A percentile compares a stretch with the other conserved stretches of the same genome.
Evolutionary conservation across 1,140 invertebrate species (phyloP).

Genomic region (Neodiprion pinetum): DNA sequence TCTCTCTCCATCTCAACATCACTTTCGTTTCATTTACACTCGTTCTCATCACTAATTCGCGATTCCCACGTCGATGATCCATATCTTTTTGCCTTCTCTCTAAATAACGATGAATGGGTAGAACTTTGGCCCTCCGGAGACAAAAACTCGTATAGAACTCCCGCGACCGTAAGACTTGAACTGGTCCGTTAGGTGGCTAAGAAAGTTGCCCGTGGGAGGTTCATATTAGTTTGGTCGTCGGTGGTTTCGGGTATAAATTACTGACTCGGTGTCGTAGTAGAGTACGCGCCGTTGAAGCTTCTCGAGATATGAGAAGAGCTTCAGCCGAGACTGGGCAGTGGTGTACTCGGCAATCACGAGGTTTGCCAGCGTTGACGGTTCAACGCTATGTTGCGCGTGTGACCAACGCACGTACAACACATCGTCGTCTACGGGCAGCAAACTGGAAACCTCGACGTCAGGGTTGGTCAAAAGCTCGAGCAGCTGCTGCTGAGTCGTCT

Average conservation of each 20-base stretch:
- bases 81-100: no score
- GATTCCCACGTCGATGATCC: no score
- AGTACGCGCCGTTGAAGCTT: conserved; percentile 33
- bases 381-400: no score
- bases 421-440: conserved; percentile 26
- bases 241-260: conserved; percentile 25
- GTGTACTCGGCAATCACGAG: conserved; percentile 36
- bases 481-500: background rate
- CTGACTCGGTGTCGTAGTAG: conserved; percentile 47
- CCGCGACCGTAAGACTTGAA: conserved; percentile 14
- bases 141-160: conserved; percentile 22
- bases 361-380: no score
- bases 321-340: conserved; percentile 42
- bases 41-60: no score
- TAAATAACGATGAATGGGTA: background rate
- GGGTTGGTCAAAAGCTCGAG: conserved; percentile 32
- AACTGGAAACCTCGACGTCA: conserved; percentile 21
- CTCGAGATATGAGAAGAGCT: conserved; percentile 41
- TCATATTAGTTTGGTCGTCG: background rate
- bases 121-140: conserved; percentile 10
- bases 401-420: conserved; percentile 29
- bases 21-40: no score
- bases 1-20: no score
- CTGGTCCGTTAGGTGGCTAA: conserved; percentile 24
- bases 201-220: conserved; percentile 8